Evolutionary conservation across 2,113 vertebrate genomes (phyloP).

Genomic region (Cynopterus brachyotis): DNA sequence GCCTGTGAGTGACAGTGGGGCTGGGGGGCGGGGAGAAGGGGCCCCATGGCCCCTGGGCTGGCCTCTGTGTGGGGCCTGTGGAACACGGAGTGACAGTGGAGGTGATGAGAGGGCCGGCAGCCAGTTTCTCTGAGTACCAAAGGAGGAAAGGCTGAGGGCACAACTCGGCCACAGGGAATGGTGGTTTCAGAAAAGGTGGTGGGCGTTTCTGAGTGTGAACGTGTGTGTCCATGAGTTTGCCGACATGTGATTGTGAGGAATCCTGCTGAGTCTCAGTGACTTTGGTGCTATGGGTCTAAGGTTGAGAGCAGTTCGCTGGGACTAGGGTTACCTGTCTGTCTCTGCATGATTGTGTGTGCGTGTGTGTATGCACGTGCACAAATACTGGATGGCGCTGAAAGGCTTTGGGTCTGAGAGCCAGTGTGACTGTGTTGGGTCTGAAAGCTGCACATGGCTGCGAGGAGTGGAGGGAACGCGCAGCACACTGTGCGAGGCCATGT

Average conservation of each 20-base stretch:
- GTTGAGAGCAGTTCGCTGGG: no score
- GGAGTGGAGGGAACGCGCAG: not conserved
- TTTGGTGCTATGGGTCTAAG: not conserved
- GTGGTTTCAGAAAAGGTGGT: not conserved
- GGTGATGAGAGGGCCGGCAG: not conserved
- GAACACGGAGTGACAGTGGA: not conserved
- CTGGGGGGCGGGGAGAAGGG: not conserved
- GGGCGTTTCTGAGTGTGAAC: not conserved
- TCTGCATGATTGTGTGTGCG: no score
- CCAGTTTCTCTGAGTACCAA: not conserved
- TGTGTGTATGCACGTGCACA: not conserved
- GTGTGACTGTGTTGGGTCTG: not conserved
- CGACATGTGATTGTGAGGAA: not conserved
- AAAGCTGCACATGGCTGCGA: not conserved
- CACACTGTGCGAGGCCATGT: not conserved
- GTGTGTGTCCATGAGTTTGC: not conserved
- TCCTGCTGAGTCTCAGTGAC: not conserved
- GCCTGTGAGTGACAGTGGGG: not conserved
- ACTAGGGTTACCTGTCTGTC: no score
- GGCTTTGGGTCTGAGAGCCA: not conserved
- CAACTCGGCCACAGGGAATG: rapidly evolving
- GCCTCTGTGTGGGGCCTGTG: not conserved
- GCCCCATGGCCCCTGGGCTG: rapidly evolving
- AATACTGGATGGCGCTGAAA: not conserved
- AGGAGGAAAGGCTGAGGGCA: not conserved